These are phyloP conservation scores for Cyprinodon brontotheroides DNA, from an alignment of 2,113 vertebrate genomes.

Conservation along the genomic window DNA sequence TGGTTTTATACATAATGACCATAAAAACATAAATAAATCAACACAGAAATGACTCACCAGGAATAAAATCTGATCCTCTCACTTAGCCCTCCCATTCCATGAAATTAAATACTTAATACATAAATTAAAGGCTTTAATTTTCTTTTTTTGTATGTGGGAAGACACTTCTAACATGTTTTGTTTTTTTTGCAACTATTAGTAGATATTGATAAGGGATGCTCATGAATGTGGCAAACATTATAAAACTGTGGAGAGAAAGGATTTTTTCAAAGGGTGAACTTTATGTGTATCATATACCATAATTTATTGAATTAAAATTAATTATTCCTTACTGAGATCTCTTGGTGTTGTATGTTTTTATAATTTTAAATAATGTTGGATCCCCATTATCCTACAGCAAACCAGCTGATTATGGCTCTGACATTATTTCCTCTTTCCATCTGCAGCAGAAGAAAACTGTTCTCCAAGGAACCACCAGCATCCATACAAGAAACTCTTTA, in stretches of 20 bases:
- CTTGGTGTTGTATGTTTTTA: too few relatives aligned
- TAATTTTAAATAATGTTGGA: too few relatives aligned
- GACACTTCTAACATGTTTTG: background rate
- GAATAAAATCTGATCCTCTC: too few relatives aligned
- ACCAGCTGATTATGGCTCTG: background rate
- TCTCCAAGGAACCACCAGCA: constrained; percentile 81
- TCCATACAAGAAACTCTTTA: constrained; percentile 90
- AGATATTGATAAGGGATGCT: background rate
- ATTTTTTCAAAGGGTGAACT: too few relatives aligned
- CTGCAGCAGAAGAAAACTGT: constrained; percentile 84
- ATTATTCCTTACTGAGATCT: too few relatives aligned
- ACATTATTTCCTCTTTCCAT: constrained; percentile 47
- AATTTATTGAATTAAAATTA: too few relatives aligned
- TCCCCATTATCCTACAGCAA: background rate
- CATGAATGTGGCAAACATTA: background rate
- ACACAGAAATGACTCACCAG: too few relatives aligned
- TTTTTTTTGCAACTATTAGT: background rate
- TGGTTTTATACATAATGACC: too few relatives aligned
- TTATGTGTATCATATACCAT: too few relatives aligned
- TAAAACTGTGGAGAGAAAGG: background rate
- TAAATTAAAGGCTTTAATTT: background rate
- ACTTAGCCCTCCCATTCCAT: too few relatives aligned
- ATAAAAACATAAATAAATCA: too few relatives aligned
- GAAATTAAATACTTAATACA: background rate
- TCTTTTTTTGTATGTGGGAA: background rate